phyloP scores from a whole-genome alignment of 2,888 invertebrate genomes.

The Neoaliturus tenellus region DNA sequence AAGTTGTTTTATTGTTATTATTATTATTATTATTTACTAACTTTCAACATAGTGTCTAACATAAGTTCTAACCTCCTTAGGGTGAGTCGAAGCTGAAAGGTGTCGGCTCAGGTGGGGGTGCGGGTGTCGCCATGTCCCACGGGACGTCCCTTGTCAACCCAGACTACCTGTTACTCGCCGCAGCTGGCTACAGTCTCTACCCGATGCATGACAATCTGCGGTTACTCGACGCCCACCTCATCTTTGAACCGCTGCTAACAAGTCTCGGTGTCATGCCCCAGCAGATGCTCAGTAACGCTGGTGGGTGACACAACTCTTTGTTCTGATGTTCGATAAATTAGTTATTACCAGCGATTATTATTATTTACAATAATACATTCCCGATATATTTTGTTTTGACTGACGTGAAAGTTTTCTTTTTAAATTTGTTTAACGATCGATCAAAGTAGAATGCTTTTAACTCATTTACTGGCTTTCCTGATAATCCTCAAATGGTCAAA shows the following conservation, averaged over 20 bases:
- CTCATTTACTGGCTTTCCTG: no score
- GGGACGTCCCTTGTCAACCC: conserved; percentile 60
- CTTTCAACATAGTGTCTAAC: no score
- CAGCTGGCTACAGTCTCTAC: conserved; percentile 79
- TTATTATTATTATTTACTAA: no score
- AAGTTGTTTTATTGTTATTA: no score
- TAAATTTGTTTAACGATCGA: no score
- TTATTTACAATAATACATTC: no score
- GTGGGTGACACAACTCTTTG: neutral
- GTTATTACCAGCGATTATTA: no score
- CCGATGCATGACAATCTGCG: conserved; percentile 89
- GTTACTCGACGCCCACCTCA: conserved; percentile 94
- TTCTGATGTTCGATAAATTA: no score
- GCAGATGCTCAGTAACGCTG: conserved; percentile 77
- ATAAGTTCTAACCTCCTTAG: conserved; percentile 7
- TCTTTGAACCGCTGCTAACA: conserved; percentile 93
- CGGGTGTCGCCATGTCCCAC: conserved; percentile 43
- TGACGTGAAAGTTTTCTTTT: no score
- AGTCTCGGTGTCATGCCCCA: conserved; percentile 94
- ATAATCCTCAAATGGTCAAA: no score
- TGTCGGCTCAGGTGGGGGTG: neutral
- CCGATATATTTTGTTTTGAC: no score
- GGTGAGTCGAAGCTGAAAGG: conserved; percentile 37
- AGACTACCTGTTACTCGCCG: conserved; percentile 66
- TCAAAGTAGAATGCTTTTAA: no score